A percentile compares a stretch with the other conserved stretches of the same genome.
Evolutionary conservation across 2,113 vertebrate species (phyloP).

Genomic region (Acanthisitta chloris): DNA sequence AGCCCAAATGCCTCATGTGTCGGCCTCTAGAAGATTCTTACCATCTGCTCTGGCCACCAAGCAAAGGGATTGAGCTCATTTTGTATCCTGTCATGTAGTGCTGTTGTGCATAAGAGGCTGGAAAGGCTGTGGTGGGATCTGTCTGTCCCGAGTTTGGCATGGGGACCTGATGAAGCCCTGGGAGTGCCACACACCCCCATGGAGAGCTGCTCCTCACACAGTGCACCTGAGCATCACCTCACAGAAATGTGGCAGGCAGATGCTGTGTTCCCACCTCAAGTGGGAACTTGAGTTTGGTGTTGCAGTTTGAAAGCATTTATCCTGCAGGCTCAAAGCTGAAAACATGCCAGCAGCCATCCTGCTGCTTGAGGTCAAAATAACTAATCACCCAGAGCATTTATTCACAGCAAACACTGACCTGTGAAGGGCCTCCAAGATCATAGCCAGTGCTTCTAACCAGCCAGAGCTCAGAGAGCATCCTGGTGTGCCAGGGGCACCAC

Average conservation of each 20-base stretch:
- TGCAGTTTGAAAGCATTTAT: background rate
- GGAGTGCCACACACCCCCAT: background rate
- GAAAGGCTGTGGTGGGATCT: background rate
- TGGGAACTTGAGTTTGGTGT: no score
- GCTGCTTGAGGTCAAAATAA: background rate
- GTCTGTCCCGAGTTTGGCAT: background rate
- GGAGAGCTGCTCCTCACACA: background rate
- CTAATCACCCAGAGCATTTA: background rate
- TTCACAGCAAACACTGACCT: background rate
- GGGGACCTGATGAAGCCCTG: background rate
- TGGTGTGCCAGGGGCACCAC: background rate
- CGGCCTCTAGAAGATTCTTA: conserved; percentile 53
- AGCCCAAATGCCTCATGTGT: conserved; percentile 43
- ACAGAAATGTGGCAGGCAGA: accelerated
- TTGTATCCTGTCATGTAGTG: conserved; percentile 1
- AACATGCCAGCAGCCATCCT: background rate
- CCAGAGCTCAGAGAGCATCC: background rate
- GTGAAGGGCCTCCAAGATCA: background rate
- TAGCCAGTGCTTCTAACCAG: background rate
- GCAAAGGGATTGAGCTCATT: conserved; percentile 45
- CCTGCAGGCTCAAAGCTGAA: background rate
- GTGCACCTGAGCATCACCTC: background rate
- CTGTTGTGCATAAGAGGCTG: background rate
- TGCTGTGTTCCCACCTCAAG: background rate
- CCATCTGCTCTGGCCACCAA: conserved; percentile 62